phyloP scores from a whole-genome alignment of 1,140 invertebrate species.

The Bombus vancouverensis region DNA sequence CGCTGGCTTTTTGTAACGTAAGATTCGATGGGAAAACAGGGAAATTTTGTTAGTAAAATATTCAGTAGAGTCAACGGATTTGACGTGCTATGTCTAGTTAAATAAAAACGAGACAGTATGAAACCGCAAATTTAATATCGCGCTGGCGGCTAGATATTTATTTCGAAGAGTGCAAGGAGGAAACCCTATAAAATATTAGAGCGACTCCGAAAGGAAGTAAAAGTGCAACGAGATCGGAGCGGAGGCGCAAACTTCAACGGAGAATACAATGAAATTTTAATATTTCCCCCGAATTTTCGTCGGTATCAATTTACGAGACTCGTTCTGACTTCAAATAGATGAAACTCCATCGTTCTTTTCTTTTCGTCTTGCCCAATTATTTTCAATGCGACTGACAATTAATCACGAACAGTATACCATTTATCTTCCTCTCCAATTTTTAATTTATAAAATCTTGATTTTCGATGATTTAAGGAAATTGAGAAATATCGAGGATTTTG shows the following conservation, averaged over 20 bases:
- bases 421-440: neutral
- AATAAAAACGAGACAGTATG: neutral
- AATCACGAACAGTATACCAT: neutral
- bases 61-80: neutral
- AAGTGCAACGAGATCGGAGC: neutral
- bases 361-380: slow-evolving; percentile 5
- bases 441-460: neutral
- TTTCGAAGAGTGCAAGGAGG: slow-evolving; percentile 10
- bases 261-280: slow-evolving; percentile 27
- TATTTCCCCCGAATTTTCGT: slow-evolving; percentile 12
- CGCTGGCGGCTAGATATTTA: slow-evolving; percentile 13
- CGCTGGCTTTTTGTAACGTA: neutral
- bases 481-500: neutral
- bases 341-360: neutral
- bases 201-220: neutral
- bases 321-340: neutral
- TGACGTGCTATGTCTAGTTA: neutral
- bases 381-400: neutral
- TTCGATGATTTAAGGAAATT: neutral
- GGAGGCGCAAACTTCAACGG: neutral
- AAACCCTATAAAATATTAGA: slow-evolving; percentile 22
- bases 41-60: neutral
- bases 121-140: slow-evolving; percentile 46
- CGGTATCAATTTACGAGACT: neutral
- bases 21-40: neutral